Conservation (phyloP, 37 sponge, comb jelly and placozoan species). For the Bolinopsis microptera region DNA sequence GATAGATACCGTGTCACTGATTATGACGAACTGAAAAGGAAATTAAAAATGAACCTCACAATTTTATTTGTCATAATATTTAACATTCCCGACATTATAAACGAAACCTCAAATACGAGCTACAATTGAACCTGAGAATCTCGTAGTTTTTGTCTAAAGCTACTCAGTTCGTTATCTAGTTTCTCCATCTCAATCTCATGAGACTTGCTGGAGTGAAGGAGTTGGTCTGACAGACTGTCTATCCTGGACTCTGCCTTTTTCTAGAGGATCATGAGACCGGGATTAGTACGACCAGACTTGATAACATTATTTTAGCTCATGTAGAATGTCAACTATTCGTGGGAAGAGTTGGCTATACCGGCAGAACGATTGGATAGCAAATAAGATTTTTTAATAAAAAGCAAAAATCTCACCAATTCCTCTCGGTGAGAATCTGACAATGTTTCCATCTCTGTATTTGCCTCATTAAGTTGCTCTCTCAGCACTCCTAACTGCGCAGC, state of each 20-base stretch:
- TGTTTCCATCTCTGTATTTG: background rate
- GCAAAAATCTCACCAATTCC: background rate
- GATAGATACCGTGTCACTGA: too few species aligned
- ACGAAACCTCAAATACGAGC: too few species aligned
- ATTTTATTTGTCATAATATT: too few species aligned
- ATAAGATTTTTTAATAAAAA: background rate
- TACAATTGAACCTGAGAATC: slow-evolving; percentile 64
- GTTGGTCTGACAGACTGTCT: background rate
- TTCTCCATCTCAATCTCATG: slow-evolving; percentile 4
- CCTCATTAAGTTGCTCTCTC: slow-evolving; percentile 9
- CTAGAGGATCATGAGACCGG: background rate
- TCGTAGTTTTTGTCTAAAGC: slow-evolving; percentile 24
- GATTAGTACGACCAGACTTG: too few species aligned
- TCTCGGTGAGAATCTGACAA: background rate
- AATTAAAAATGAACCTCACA: too few species aligned
- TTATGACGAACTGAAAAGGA: too few species aligned
- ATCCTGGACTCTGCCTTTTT: slow-evolving; percentile 5
- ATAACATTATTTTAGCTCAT: too few species aligned
- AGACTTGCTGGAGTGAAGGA: background rate
- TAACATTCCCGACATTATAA: too few species aligned
- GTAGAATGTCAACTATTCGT: too few species aligned
- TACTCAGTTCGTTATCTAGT: slow-evolving; percentile 34
- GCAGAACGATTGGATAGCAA: too few species aligned
- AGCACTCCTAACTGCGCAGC: slow-evolving; percentile 12
- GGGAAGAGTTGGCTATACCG: too few species aligned